Percentiles rank a stretch among this genome's conserved stretches.
These are phyloP conservation scores for Asbolus verrucosus DNA, from an alignment of 1,140 invertebrate species.

Conservation along the genomic window DNA sequence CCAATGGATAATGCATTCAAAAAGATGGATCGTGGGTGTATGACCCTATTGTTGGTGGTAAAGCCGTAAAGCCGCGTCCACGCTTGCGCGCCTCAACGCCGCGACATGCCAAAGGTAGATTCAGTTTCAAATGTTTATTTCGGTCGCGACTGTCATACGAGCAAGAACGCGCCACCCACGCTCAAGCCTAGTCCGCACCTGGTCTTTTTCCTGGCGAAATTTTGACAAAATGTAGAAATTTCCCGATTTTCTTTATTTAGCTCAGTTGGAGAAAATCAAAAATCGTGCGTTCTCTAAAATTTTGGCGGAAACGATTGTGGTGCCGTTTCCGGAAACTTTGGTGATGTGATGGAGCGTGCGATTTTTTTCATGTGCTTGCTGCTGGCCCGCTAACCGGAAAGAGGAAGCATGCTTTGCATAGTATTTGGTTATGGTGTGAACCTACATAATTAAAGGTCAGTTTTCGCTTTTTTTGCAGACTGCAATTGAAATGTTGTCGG, in stretches of 20 bases:
- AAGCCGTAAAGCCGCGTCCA: constrained; percentile 24
- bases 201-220: constrained; percentile 14
- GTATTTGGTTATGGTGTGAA: constrained; percentile 36
- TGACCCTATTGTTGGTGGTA: constrained; percentile 44
- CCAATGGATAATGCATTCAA: constrained; percentile 53
- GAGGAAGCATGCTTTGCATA: constrained; percentile 43
- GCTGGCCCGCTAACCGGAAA: constrained; percentile 13
- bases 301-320: background rate
- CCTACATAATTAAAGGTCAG: constrained; percentile 41
- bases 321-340: constrained; percentile 29
- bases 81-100: constrained; percentile 23
- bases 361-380: constrained; percentile 17
- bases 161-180: constrained; percentile 30
- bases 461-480: constrained; percentile 36
- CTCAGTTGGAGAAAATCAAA: background rate
- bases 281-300: constrained; percentile 16
- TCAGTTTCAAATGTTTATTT: constrained; percentile 42
- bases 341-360: constrained; percentile 26
- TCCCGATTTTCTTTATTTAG: background rate
- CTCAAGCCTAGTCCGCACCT: constrained; percentile 8
- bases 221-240: constrained; percentile 36
- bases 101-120: constrained; percentile 19
- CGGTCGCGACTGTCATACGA: constrained; percentile 25
- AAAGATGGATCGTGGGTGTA: constrained; percentile 56
- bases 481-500: no score